Evolutionary conservation across 1,140 invertebrate species (phyloP).

Genomic region (Aleiodes sp.): DNA sequence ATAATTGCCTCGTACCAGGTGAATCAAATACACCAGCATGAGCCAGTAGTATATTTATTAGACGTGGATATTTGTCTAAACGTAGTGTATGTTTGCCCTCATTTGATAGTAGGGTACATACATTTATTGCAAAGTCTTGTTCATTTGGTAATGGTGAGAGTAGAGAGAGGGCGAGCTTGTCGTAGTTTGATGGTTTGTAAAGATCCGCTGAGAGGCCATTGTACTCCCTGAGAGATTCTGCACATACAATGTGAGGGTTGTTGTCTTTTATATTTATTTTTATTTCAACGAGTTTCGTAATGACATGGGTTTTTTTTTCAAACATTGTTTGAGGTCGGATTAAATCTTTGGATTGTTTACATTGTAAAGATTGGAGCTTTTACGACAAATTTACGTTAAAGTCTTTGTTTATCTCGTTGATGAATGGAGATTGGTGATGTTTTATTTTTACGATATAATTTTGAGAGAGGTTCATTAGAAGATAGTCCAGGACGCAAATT

Average conservation of each 20-base stretch:
- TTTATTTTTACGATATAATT: too few species aligned
- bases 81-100: conserved; percentile 90
- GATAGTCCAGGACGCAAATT: too few species aligned
- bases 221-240: conserved; percentile 73
- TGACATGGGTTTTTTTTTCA: too few species aligned
- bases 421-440: too few species aligned
- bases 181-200: conserved; percentile 83
- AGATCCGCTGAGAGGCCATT: conserved; percentile 77
- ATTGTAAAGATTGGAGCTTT: too few species aligned
- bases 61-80: conserved; percentile 82
- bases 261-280: background rate
- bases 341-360: too few species aligned
- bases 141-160: conserved; percentile 96
- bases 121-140: conserved; percentile 97
- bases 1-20: conserved; percentile 76
- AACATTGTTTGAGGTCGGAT: too few species aligned
- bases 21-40: conserved; percentile 90
- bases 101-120: conserved; percentile 93
- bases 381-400: too few species aligned
- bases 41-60: conserved; percentile 88
- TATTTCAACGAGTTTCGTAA: background rate
- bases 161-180: conserved; percentile 88
- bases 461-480: too few species aligned
- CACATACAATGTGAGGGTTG: conserved; percentile 50
- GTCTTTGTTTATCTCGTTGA: too few species aligned